Conservation (phyloP, 2,797 vertebrate genomes). For the Geotrypetes seraphini region DNA sequence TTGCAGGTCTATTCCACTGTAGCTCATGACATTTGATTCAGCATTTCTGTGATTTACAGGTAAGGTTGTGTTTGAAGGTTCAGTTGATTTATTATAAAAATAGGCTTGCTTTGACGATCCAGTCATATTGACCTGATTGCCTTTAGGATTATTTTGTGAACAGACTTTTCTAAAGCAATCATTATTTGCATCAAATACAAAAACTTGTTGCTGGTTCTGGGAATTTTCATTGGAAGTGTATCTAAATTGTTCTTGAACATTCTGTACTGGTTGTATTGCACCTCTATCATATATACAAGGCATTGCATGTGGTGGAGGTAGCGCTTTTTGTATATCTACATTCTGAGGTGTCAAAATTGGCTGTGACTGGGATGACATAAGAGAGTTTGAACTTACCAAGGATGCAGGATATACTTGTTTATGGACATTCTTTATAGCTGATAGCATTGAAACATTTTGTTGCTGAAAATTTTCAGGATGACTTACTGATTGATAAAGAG, state of each 20-base stretch:
- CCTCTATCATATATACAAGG: slow-evolving; percentile 16
- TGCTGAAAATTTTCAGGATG: slow-evolving; percentile 14
- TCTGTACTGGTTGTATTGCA: slow-evolving; percentile 7
- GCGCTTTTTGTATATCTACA: slow-evolving; percentile 12
- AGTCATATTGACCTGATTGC: slow-evolving; percentile 11
- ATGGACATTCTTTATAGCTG: slow-evolving; percentile 10
- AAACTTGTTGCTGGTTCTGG: slow-evolving; percentile 12
- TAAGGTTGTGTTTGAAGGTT: too few relatives aligned
- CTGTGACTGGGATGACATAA: slow-evolving; percentile 1
- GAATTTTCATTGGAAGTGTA: slow-evolving; percentile 11
- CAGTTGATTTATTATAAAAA: slow-evolving; percentile 8
- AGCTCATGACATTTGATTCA: too few relatives aligned
- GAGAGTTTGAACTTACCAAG: slow-evolving; percentile 8
- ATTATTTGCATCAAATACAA: slow-evolving; percentile 10
- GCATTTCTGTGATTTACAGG: too few relatives aligned
- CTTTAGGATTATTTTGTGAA: slow-evolving; percentile 10
- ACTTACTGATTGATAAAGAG: slow-evolving; percentile 6
- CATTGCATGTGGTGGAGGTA: background rate
- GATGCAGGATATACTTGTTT: slow-evolving; percentile 18
- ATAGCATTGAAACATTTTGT: slow-evolving; percentile 2
- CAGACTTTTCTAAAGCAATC: slow-evolving; percentile 8
- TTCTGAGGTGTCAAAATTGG: slow-evolving; percentile 12
- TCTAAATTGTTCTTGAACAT: slow-evolving; percentile 7
- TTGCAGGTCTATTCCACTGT: slow-evolving; percentile 3
- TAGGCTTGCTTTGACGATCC: slow-evolving; percentile 6